These are phyloP conservation scores for Anthophora plumipes DNA, from an alignment of 2,888 invertebrate species.

Conservation along the genomic window DNA sequence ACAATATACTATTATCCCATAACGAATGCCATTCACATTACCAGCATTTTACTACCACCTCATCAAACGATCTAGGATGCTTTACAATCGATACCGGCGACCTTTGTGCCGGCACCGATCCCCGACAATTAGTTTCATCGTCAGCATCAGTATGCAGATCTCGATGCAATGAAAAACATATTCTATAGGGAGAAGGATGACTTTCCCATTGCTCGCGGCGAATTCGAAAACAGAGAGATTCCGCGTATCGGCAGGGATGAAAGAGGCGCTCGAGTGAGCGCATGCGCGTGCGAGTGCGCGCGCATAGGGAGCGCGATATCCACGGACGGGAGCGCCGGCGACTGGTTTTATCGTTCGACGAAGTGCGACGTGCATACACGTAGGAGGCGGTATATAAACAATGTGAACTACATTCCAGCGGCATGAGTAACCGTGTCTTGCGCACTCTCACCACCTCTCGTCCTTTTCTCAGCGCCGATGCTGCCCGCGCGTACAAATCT, in stretches of 20 bases:
- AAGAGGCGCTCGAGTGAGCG: slow-evolving; percentile 28
- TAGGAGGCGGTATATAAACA: slow-evolving; percentile 71
- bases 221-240: slow-evolving; percentile 23
- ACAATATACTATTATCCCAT: neutral
- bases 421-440: slow-evolving; percentile 71
- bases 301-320: slow-evolving; percentile 10
- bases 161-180: slow-evolving; percentile 11
- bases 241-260: slow-evolving; percentile 46
- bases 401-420: slow-evolving; percentile 76
- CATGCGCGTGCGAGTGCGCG: neutral
- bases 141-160: slow-evolving; percentile 24
- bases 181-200: neutral
- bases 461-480: slow-evolving; percentile 47
- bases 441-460: slow-evolving; percentile 64
- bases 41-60: slow-evolving; percentile 4
- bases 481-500: slow-evolving; percentile 67
- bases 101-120: slow-evolving; percentile 13
- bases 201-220: neutral
- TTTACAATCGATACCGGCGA: slow-evolving; percentile 12
- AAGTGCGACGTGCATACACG: slow-evolving; percentile 58
- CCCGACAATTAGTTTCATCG: slow-evolving; percentile 22
- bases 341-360: slow-evolving; percentile 57
- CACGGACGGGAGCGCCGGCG: slow-evolving; percentile 48
- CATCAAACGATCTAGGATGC: slow-evolving; percentile 9
- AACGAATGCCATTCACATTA: slow-evolving; percentile 13